Base-by-base conservation (phyloP, 2,888 invertebrate genomes). In the Lycophotia porphyrea region DNA sequence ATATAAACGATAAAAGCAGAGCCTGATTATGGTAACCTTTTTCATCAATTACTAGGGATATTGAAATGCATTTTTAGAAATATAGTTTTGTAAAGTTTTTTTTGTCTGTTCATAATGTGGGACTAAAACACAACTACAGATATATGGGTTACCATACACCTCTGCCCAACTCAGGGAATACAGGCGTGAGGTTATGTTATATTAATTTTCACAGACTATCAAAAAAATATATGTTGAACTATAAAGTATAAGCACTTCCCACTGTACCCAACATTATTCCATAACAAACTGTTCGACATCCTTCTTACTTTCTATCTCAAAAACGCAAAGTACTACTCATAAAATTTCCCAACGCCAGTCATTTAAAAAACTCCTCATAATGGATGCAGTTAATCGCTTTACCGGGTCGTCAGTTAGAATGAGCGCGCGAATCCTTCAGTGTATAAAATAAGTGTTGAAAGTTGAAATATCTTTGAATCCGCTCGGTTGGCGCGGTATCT, bases 381-480 rank as follows among this genome's bases (percentile, higher is more conserved):
- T 74, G 36, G 66, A 49, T 66, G 47, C 49, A 76, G 64, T 74
- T 80, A 81, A 86, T 83, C 71, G 34, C 68, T 68, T 64, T n/a
- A 76, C 61, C 34, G 61, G 42, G 58, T 84, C 88, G 85, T 75
- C 66, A 60, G 65, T 82, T 58, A 55, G 78, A 82, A 89, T 84
- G 80, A 74, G 69, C 72, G 76, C 67, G 83, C 61, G 81, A 88
- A 88, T 88, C 84, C 87, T 87, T 85, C 82, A 84, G 82, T 86
- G 84, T 85, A 88, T 89, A 89, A 89, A 90, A 90, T 88, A 88
- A 90, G 88, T 88, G 88, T 88, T 89, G 85, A 90, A 88, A 93
- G 92, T 93, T 92, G 86, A 90, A 92, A 90, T 89, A 91, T 90
- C 88, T 89, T 85, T 83, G 84, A 87, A 88, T 88, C 87, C 90